These are phyloP conservation scores for Yponomeuta sedellus DNA, from an alignment of 2,888 invertebrate genomes.

Conservation along the genomic window DNA sequence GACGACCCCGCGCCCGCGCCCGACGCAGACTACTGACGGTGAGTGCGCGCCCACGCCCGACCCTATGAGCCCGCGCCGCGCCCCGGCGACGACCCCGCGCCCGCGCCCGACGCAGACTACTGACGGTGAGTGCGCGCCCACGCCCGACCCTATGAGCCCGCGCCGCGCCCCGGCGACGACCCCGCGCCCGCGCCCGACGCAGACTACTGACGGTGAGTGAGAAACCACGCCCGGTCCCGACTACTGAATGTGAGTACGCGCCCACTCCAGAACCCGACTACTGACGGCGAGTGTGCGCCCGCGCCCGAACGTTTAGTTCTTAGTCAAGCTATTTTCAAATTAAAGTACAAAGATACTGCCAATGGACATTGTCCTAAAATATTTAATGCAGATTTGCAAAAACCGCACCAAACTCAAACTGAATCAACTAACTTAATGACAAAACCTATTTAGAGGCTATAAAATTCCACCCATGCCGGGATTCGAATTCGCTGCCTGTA, in stretches of 20 bases:
- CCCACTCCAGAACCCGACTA: neutral
- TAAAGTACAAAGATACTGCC: no score
- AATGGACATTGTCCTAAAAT: no score
- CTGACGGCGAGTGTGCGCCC: no score
- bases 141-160: constrained; percentile 21
- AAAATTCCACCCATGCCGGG: no score
- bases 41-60: constrained; percentile 38
- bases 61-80: no score
- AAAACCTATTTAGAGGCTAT: no score
- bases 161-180: constrained; percentile 22
- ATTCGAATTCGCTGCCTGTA: no score
- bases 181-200: neutral
- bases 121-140: constrained; percentile 52
- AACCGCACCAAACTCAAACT: no score
- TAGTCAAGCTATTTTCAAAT: no score
- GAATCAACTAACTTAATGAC: no score
- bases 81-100: constrained; percentile 23
- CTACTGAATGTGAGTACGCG: constrained; percentile 52
- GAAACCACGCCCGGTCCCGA: constrained; percentile 23
- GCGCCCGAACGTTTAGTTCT: no score
- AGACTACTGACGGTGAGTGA: constrained; percentile 54
- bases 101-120: neutral
- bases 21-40: constrained; percentile 36
- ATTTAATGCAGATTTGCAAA: no score
- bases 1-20: neutral